Base-by-base conservation (phyloP, 2,888 invertebrate species). In the Hemaris fuciformis region DNA sequence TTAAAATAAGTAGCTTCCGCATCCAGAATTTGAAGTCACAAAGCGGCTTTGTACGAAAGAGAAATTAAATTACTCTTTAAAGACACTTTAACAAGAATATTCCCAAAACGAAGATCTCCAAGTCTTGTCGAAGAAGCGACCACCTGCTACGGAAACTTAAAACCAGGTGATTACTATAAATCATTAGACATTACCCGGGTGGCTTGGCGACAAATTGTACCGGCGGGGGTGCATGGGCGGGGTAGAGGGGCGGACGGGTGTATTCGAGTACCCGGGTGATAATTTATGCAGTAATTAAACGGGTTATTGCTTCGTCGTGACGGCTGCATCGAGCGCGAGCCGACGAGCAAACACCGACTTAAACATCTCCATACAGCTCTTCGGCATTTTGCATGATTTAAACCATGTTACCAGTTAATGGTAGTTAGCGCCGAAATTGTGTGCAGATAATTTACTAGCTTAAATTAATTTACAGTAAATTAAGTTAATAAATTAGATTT, bases 261-360 rank as follows among this genome's bases (percentile, higher is more conserved):
- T 15, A 25, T 8, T n/a, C 27, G 53, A 20, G 27, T 18, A 31
- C n/a, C 25, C 48, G 25, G 46, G 25, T 48, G 27, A 27, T 48
- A 48, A 48, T 48, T 48, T 25, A 48, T 23, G n/a, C 25, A 48
- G 71, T 72, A 79, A 80, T 81, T 78, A 77, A 76, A 72, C 75
- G 69, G 68, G 77, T 72, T 76, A 74, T 71, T 69, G 72, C 68
- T 63, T 38, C 63, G n/a, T 23, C n/a, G 23, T 15, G 25, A 48
- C 45, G 34, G 22, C 15, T 48, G 48, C 48, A 48, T 27, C n/a
- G 48, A 48, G 25, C 7, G 25, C n/a, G 20, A 18, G 6, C n/a
- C n/a, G n/a, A n/a, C n/a, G n/a, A n/a, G 38, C n/a, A 38, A 38
- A 38, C 38, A 38, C 27, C 27, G 25, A 15, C 15, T 3, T 25